Evolutionary conservation across 2,113 vertebrate species (phyloP), one percentile per base, ranked within the genome.

Genomic region (Percopsis transmontana): DNA sequence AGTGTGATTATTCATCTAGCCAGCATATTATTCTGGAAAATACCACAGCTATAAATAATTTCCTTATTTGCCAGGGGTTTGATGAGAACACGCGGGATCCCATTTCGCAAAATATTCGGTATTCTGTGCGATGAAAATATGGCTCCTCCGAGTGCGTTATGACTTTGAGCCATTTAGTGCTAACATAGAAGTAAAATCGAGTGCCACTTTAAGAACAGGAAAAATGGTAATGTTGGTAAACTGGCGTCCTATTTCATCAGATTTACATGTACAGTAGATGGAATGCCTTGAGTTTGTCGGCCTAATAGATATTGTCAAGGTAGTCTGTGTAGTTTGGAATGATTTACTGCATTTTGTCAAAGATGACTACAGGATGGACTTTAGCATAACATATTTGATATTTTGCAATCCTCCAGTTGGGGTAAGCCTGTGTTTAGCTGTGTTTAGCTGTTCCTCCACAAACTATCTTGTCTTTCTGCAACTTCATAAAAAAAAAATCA

Each of bases 1-100:
- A 76, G 73, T 70, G 68, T 87, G 79, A 89, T 85, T 85, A 88
- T 83, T 89, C 84, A 90, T 81, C 82, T 83, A 74, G 76, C 38
- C 51, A 83, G 68, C 81, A 79, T 77, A 85, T 86, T 86, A 87
- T 85, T 89, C 82, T 70, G 77, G 77, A 63, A 82, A 86, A 85
- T 78, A 84, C 77, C 71, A 59, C 62, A 58, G 70, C 79, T 71
- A 62, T 87, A 83, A 76, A 71, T 63, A 54, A 56, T 47, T 53
- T 24, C 81, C 74, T 80, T 81, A 83, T 87, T 86, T 80, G 86
- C 60, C 70, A 64, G 54, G 65, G 58, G 72, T 80, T 87, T 89
- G 80, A 87, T 88, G 81, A 86, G 84, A 84, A 83, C 65, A 66
- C 24, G 1, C 85, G 14, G 54, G 72, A 84, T 86, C 58, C 77